phyloP scores from a whole-genome alignment of 2,113 vertebrate species.

The Heloderma charlesbogerti region DNA sequence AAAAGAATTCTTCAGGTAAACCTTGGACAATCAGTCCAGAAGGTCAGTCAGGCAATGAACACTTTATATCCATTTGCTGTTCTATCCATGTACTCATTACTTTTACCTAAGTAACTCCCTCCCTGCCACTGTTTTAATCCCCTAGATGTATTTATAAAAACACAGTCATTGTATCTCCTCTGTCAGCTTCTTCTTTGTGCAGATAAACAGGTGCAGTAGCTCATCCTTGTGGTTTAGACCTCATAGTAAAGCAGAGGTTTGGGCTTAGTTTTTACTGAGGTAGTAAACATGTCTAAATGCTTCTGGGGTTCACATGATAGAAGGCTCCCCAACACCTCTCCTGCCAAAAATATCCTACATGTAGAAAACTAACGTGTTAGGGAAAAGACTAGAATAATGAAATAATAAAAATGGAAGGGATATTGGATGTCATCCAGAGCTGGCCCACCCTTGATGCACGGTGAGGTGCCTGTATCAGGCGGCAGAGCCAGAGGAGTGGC shows the following conservation, averaged over 20 bases:
- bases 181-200: not conserved
- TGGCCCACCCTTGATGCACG: no score
- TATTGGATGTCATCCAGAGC: not conserved
- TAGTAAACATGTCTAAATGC: not conserved
- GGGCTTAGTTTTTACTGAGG: not conserved
- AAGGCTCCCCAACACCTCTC: not conserved
- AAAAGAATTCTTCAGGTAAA: not conserved
- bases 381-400: not conserved
- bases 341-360: not conserved
- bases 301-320: not conserved
- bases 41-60: not conserved
- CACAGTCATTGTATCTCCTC: not conserved
- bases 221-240: no score
- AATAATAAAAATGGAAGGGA: not conserved
- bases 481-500: no score
- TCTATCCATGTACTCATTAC: not conserved
- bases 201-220: not conserved
- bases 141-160: conserved; percentile 1
- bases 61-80: not conserved
- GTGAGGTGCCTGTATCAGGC: no score
- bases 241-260: not conserved
- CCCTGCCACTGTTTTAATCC: not conserved
- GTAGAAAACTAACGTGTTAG: not conserved
- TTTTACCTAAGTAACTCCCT: no score
- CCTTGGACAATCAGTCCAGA: not conserved